Evolutionary conservation across 2,888 invertebrate species (phyloP).

Genomic region (Pemphredon lugubris): DNA sequence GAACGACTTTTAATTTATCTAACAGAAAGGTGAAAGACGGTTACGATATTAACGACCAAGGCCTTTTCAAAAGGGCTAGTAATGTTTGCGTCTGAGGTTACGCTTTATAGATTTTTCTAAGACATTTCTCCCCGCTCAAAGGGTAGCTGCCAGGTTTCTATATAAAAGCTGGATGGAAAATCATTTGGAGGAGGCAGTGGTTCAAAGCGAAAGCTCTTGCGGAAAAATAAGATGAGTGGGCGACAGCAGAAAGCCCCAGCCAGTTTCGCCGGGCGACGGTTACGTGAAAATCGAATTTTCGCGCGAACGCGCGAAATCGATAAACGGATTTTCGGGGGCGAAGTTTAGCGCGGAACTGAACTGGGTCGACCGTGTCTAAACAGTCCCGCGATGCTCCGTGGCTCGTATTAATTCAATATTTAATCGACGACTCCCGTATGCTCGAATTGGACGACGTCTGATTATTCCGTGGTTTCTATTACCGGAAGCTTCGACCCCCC

Average conservation of each 20-base stretch:
- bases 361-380: conserved; percentile 43
- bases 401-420: conserved; percentile 45
- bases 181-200: conserved; percentile 30
- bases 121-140: conserved; percentile 28
- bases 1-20: conserved; percentile 2
- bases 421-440: conserved; percentile 23
- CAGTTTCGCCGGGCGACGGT: conserved; percentile 22
- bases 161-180: conserved; percentile 29
- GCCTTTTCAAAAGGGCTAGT: conserved; percentile 11
- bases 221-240: conserved; percentile 34
- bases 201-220: conserved; percentile 26
- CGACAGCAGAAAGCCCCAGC: background rate
- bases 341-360: conserved; percentile 39
- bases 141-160: conserved; percentile 30
- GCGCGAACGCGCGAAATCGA: conserved; percentile 42
- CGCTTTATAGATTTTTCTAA: conserved; percentile 17
- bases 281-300: conserved; percentile 52
- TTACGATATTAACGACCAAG: background rate
- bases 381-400: conserved; percentile 33
- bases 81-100: conserved; percentile 9
- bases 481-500: background rate
- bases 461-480: conserved; percentile 18
- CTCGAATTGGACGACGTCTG: conserved; percentile 3
- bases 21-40: background rate
- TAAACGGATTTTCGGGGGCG: conserved; percentile 51